phyloP scores from a whole-genome alignment of 2,113 vertebrate genomes.

The Danionella cerebrum region DNA sequence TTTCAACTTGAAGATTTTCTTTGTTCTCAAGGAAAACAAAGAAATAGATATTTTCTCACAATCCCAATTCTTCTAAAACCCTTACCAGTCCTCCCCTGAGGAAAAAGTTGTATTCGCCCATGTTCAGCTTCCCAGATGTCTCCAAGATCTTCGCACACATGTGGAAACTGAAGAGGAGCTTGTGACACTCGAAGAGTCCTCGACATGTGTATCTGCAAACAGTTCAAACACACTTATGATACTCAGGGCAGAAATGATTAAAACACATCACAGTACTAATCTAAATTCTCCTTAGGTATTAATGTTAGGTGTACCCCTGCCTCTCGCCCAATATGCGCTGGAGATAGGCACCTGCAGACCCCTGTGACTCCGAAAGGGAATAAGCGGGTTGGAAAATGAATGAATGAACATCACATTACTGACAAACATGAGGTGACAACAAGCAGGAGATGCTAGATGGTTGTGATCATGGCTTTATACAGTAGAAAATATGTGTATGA shows the following conservation, averaged over 20 bases:
- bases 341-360: too few species aligned
- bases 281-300: not conserved
- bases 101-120: slow-evolving; percentile 84
- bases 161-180: slow-evolving; percentile 85
- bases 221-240: slow-evolving; percentile 34
- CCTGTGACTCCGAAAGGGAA: too few species aligned
- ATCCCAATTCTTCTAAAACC: too few species aligned
- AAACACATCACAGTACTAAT: too few species aligned
- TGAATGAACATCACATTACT: too few species aligned
- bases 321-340: too few species aligned
- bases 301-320: not conserved
- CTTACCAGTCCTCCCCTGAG: slow-evolving; percentile 81
- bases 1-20: not conserved
- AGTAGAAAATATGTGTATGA: not conserved
- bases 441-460: not conserved
- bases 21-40: too few species aligned
- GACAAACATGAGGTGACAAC: not conserved
- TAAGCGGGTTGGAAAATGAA: too few species aligned
- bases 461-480: not conserved
- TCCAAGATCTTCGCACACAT: slow-evolving; percentile 83
- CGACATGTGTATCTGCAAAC: slow-evolving; percentile 73
- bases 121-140: slow-evolving; percentile 72
- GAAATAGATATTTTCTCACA: too few species aligned
- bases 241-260: not conserved
- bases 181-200: slow-evolving; percentile 80